Evolutionary conservation across 2,888 invertebrate species (phyloP).

Genomic region (Andrena fulva): DNA sequence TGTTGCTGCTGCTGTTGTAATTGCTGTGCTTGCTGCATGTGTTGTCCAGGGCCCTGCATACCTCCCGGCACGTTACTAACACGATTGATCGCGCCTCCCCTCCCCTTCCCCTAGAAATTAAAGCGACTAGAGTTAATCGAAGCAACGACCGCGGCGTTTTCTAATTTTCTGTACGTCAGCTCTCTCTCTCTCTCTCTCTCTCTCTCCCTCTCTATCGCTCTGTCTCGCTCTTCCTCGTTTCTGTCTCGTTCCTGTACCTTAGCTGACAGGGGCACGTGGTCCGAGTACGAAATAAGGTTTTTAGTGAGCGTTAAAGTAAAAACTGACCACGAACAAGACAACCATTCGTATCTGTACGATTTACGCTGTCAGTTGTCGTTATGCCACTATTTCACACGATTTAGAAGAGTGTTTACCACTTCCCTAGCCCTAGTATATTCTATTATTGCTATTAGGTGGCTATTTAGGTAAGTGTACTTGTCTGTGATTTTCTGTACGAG

Average conservation of each 20-base stretch:
- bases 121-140: conserved; percentile 42
- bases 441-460: no score
- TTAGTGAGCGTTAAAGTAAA: not conserved
- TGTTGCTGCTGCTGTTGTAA: conserved; percentile 60
- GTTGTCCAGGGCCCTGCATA: conserved; percentile 84
- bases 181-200: not conserved
- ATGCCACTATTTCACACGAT: not conserved
- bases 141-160: not conserved
- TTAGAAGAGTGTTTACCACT: not conserved
- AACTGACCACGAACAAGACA: conserved; percentile 1
- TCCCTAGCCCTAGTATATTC: no score
- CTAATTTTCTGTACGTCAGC: not conserved
- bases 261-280: no score
- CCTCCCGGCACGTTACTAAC: conserved; percentile 88
- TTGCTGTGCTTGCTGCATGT: conserved; percentile 76
- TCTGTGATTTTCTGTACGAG: conserved; percentile 10
- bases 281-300: not conserved
- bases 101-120: conserved; percentile 87
- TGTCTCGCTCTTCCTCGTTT: no score
- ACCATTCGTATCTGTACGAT: not conserved
- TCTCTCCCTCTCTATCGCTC: not conserved
- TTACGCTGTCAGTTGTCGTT: not conserved
- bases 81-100: conserved; percentile 87
- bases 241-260: no score
- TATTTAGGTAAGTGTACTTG: not conserved